Base-by-base conservation (phyloP, 2,797 vertebrate genomes). In the Odontamblyopus lacepedii region DNA sequence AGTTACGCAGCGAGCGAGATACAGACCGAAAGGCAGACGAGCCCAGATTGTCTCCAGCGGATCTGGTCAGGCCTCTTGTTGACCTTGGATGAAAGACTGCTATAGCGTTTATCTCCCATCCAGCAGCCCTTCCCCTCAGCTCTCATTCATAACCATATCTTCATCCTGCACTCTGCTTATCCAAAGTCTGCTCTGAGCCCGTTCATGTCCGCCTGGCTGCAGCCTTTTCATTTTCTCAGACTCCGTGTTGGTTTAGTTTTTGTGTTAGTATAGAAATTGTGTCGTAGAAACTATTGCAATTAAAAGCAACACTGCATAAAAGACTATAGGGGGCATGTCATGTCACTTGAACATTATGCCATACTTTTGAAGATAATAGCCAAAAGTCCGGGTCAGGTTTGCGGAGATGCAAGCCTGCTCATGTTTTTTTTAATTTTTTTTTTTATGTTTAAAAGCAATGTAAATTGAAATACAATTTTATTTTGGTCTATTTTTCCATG, bases 141-240 rank as follows among this genome's bases (percentile, higher is more conserved):
- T 70, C 76, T 81, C 65, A 67, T 81, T 88, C 73, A 81, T 69
- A 80, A 74, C 72, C 86, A 83, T 89, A 92, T 87, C 89, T 85
- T 87, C 74, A 85, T 91, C 88, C 91, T 87, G 84, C 88, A 86
- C 75, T 86, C 78, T 88, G 83, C 88, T 87, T 84, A 83, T 82
- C 77, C 83, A 85, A 68, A 76, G 79, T 86, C 80, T 88, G 80
- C 83, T 74, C 69, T 78, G 80, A 85, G 82, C 72, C 75, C 71
- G 75, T 79, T 64, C 57, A 70, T 57, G 80, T 80, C 79, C 77
- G 75, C 68, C 76, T 35, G 74, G 78, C 80, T 60, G 2, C 66
- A 60, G 19, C 60, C 83, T 84, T 86, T 78, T 75, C 66, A 67
- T 62, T 75, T 74, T 75, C 69, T 12, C 76, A 85, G 26, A 19